These are phyloP conservation scores for Xyrichtys novacula DNA, from an alignment of 2,797 vertebrate genomes.

Conservation along the genomic window DNA sequence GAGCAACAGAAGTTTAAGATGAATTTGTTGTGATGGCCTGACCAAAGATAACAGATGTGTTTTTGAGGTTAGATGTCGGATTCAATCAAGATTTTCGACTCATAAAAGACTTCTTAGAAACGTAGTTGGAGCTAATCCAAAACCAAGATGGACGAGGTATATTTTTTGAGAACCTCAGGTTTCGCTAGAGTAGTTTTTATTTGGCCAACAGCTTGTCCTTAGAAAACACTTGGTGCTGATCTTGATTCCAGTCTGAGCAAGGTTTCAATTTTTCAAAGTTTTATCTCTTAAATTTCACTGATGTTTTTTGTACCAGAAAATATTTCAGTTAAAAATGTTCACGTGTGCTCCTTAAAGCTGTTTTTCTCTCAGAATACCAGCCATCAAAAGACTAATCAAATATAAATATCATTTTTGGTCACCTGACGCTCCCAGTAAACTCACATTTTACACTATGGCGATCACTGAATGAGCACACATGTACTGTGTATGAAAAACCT, in stretches of 20 bases:
- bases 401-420: no score
- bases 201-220: not conserved
- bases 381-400: no score
- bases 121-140: not conserved
- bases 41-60: constrained; percentile 7
- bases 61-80: not conserved
- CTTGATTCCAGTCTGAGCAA: not conserved
- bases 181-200: not conserved
- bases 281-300: not conserved
- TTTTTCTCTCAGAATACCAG: not conserved
- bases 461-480: no score
- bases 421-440: no score
- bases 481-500: no score
- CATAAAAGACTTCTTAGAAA: constrained; percentile 1
- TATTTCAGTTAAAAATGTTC: not conserved
- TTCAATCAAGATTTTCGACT: not conserved
- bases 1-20: not conserved
- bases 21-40: not conserved
- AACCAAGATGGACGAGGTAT: not conserved
- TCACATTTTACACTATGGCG: no score
- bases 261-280: no score
- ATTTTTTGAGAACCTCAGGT: not conserved
- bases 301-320: constrained; percentile 11
- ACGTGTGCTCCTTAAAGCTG: not conserved
- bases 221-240: not conserved